These are phyloP conservation scores for Tachysurus vachellii DNA, from an alignment of 2,113 vertebrate species.

Conservation along the genomic window DNA sequence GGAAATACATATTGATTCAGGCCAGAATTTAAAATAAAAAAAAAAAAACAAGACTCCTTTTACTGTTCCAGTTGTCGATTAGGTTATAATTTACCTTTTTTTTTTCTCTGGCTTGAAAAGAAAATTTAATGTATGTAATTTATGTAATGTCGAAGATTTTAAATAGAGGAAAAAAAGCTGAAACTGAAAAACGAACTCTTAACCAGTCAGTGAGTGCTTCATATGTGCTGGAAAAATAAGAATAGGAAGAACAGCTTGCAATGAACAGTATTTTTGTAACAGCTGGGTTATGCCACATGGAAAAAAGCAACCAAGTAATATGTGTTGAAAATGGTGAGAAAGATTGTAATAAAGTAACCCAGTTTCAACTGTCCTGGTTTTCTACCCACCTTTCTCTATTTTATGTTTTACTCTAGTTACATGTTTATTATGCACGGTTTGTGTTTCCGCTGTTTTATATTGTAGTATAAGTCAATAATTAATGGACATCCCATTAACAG, in stretches of 20 bases:
- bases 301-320: not conserved
- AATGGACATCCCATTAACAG: not conserved
- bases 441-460: not conserved
- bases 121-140: constrained; percentile 17
- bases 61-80: constrained; percentile 22
- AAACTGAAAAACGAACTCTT: constrained; percentile 18
- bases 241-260: constrained; percentile 32
- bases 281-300: constrained; percentile 44
- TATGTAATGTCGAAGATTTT: not conserved
- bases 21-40: not conserved
- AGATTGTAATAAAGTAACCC: constrained; percentile 56
- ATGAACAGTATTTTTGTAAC: constrained; percentile 33
- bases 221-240: constrained; percentile 31
- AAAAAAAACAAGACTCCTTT: not conserved
- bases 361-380: constrained; percentile 35
- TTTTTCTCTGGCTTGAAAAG: constrained; percentile 50
- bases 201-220: constrained; percentile 23
- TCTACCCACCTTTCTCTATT: not conserved
- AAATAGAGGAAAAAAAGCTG: not conserved
- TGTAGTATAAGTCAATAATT: not conserved
- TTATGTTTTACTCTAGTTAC: constrained; percentile 7
- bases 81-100: constrained; percentile 18
- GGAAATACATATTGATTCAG: not conserved
- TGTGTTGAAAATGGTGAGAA: constrained; percentile 43
- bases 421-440: not conserved